Evolutionary conservation across 1,140 invertebrate genomes (phyloP).

Genomic region (Caenorhabditis elegans): DNA sequence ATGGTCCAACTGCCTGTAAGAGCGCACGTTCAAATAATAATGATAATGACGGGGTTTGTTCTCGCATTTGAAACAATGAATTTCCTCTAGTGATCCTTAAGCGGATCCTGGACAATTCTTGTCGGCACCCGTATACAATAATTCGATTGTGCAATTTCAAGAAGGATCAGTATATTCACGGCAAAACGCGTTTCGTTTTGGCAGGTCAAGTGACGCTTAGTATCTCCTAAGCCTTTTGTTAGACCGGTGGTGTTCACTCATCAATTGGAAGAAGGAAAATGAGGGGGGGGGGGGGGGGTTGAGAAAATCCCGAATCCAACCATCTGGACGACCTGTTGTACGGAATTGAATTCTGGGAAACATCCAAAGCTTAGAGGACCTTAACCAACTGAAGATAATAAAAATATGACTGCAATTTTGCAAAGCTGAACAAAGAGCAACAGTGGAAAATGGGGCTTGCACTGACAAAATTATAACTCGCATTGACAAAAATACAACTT

Average conservation of each 20-base stretch:
- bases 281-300: not conserved
- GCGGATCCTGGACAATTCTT: not conserved
- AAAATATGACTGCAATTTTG: too few relatives aligned
- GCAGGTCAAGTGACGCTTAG: constrained; percentile 19
- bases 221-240: constrained; percentile 10
- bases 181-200: not conserved
- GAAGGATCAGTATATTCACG: not conserved
- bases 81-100: constrained; percentile 1
- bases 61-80: not conserved
- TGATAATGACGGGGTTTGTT: not conserved
- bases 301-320: not conserved
- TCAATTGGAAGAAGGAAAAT: not conserved
- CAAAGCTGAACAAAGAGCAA: too few relatives aligned
- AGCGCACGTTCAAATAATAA: not conserved
- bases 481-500: too few relatives aligned
- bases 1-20: not conserved
- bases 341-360: not conserved
- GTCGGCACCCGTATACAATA: not conserved
- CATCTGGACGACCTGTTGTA: constrained; percentile 13
- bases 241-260: not conserved
- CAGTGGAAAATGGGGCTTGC: too few relatives aligned
- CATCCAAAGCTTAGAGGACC: too few relatives aligned
- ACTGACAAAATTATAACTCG: too few relatives aligned
- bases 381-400: too few relatives aligned
- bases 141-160: constrained; percentile 6